phyloP scores from a whole-genome alignment of 2,113 vertebrate species.

The Sturnira hondurensis region DNA sequence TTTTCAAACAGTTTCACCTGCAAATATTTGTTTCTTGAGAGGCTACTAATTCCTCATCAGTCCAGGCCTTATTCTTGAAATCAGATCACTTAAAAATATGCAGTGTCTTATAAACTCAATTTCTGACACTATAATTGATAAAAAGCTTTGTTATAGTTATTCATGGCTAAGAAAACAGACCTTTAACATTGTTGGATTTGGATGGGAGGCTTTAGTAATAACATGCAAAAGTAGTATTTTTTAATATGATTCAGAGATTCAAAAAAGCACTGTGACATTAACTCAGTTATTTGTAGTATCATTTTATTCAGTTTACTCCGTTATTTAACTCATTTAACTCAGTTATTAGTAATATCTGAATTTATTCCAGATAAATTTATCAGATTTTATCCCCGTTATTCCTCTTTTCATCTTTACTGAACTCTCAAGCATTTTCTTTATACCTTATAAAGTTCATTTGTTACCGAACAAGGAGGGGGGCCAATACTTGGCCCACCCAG shows the following conservation, averaged over 20 bases:
- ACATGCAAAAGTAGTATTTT: neutral
- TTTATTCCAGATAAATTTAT: constrained; percentile 29
- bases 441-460: constrained; percentile 29
- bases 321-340: too few species aligned
- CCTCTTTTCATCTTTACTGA: neutral
- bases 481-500: too few species aligned
- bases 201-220: neutral
- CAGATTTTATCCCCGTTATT: constrained; percentile 32
- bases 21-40: neutral
- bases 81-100: neutral
- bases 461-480: too few species aligned
- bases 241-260: constrained; percentile 9
- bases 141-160: neutral
- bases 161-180: neutral
- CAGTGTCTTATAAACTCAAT: neutral
- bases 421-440: constrained; percentile 41
- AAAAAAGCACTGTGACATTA: neutral
- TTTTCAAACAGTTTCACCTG: neutral
- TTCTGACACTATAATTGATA: neutral
- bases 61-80: neutral
- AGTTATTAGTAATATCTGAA: constrained; percentile 10
- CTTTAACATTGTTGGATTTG: neutral
- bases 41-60: neutral
- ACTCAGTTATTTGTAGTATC: neutral
- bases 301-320: too few species aligned